Base-by-base conservation (phyloP, 2,888 invertebrate genomes). In the Diaperis boleti region DNA sequence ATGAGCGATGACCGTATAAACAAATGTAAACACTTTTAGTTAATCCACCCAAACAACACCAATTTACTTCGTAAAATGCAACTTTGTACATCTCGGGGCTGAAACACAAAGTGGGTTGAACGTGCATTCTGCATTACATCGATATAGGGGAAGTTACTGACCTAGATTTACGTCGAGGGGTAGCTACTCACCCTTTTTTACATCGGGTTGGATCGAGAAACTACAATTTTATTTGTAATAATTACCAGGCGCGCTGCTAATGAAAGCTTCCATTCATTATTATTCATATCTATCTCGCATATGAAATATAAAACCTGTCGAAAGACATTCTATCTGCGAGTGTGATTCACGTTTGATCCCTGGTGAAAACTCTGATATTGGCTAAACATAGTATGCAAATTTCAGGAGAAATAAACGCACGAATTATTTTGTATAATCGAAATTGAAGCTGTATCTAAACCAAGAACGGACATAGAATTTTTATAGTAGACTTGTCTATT, bases 91-190 rank as follows among this genome's bases (percentile, higher is more conserved):
- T n/a, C n/a, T n/a, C n/a, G n/a, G n/a, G n/a, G n/a, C n/a, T n/a
- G n/a, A n/a, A n/a, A n/a, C 31, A 44, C 15, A 26, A 62, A 42
- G 50, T 62, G 57, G 62, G 62, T 62, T 62, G 57, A 62, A 62
- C 57, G 50, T 57, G 42, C 44, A n/a, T n/a, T n/a, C n/a, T n/a
- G n/a, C n/a, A 60, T 44, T 60, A 60, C 33, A 52, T 44, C 49
- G 42, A 41, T 35, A 35, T 49, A 62, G 62, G 62, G 62, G 62
- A 62, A 57, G 62, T 57, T 62, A 62, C 62, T 62, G 62, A 62
- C 62, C 62, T 62, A 62, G 31, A 62, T 62, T 44, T 26, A 11
- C 11, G 50, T 14, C 37, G 50, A 57, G 62, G 26, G 62, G 57
- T 62, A 59, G 45, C 56, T 35, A n/a, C 56, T 37, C 45, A 47